These are phyloP conservation scores for Misgurnus anguillicaudatus DNA, from an alignment of 2,113 vertebrate species.

Conservation along the genomic window DNA sequence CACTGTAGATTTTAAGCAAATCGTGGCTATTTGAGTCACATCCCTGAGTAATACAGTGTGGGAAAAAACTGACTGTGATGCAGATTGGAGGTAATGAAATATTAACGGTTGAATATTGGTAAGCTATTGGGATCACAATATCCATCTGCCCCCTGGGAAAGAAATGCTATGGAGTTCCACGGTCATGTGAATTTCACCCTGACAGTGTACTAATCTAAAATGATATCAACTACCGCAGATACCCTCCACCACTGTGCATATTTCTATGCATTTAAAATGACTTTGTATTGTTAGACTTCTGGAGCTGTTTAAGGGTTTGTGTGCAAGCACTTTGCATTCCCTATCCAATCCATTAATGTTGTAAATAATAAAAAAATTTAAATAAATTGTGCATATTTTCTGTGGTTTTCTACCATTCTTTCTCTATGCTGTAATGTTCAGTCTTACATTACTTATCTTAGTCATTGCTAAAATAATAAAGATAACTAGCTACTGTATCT, in stretches of 20 bases:
- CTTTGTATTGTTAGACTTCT: constrained; percentile 32
- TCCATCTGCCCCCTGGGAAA: constrained; percentile 12
- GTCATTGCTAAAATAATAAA: not conserved
- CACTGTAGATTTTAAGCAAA: too few species aligned
- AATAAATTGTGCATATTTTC: not conserved
- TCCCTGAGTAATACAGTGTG: not conserved
- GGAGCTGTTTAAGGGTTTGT: constrained; percentile 20
- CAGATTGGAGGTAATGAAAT: constrained; percentile 35
- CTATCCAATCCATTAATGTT: constrained; percentile 21
- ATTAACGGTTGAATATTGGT: constrained; percentile 37
- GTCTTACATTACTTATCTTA: not conserved
- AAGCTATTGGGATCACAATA: constrained; percentile 25
- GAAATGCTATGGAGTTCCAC: constrained; percentile 21
- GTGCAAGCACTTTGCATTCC: not conserved
- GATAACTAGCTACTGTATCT: too few species aligned
- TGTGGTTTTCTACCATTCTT: not conserved
- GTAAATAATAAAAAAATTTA: too few species aligned
- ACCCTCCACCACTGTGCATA: constrained; percentile 28
- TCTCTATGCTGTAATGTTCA: not conserved
- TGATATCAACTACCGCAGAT: constrained; percentile 30
- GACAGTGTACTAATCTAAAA: constrained; percentile 49
- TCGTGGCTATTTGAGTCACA: constrained; percentile 5
- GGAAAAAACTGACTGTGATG: constrained; percentile 6
- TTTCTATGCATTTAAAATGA: constrained; percentile 54
- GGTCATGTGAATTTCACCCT: constrained; percentile 48